Conservation (phyloP, 1,140 invertebrate species). For the Listronotus bonariensis region DNA sequence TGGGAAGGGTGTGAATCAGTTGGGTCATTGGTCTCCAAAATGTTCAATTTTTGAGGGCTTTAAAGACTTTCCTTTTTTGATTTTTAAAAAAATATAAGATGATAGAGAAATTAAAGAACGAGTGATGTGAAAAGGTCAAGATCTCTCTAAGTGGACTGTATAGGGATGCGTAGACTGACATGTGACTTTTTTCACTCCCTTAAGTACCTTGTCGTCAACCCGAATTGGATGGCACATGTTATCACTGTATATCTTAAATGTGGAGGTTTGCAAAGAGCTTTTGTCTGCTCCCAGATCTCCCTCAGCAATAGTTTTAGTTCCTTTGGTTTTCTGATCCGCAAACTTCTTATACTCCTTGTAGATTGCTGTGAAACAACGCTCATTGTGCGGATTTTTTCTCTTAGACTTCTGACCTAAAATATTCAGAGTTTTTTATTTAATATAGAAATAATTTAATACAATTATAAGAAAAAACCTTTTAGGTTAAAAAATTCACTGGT, state of each 20-base stretch:
- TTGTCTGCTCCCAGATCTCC: conserved; percentile 71
- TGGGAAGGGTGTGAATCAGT: too few relatives aligned
- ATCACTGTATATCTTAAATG: conserved; percentile 73
- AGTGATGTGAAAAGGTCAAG: too few relatives aligned
- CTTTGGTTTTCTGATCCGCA: conserved; percentile 68
- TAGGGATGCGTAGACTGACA: too few relatives aligned
- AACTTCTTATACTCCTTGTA: conserved; percentile 61
- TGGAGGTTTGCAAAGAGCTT: conserved; percentile 68
- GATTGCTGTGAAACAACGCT: conserved; percentile 64
- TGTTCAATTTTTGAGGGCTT: too few relatives aligned
- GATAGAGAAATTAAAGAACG: too few relatives aligned
- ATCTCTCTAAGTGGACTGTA: too few relatives aligned
- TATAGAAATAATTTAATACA: background rate
- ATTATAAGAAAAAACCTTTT: conserved; percentile 13
- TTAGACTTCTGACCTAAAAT: conserved; percentile 65
- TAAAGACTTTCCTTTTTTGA: too few relatives aligned
- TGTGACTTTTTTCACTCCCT: too few relatives aligned
- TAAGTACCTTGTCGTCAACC: conserved; percentile 69
- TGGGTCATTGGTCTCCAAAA: too few relatives aligned
- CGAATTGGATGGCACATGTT: conserved; percentile 74
- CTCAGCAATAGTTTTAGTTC: conserved; percentile 66
- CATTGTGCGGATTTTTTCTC: conserved; percentile 68
- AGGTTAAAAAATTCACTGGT: conserved; percentile 12
- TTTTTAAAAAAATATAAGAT: too few relatives aligned
- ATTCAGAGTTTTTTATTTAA: background rate